Conservation (phyloP, 1,140 invertebrate genomes). For the Papilio xuthus region DNA sequence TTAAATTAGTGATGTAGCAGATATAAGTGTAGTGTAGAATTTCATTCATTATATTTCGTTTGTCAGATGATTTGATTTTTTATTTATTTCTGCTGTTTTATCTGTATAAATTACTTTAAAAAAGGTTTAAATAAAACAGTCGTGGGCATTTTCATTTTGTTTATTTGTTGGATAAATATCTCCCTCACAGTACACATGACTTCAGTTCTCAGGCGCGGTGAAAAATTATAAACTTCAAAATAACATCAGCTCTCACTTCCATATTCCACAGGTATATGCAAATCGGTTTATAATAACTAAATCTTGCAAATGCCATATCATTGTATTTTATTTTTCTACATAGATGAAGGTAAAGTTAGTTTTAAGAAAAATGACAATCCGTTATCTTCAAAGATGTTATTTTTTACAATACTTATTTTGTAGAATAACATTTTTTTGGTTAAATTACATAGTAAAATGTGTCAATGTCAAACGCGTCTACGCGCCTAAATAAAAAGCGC, state of each 20-base stretch:
- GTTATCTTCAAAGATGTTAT: neutral
- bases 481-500: neutral
- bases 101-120: no score
- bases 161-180: conserved; percentile 66
- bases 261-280: no score
- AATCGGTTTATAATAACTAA: no score
- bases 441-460: neutral
- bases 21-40: neutral
- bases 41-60: neutral
- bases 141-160: conserved; percentile 46
- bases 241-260: conserved; percentile 38
- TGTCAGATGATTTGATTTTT: neutral
- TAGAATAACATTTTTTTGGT: neutral
- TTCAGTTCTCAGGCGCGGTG: conserved; percentile 50
- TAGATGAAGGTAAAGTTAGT: neutral
- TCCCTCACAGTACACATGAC: conserved; percentile 55
- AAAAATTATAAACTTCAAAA: conserved; percentile 67
- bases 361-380: neutral
- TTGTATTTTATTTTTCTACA: neutral
- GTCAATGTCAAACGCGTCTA: neutral
- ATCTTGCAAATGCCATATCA: conserved; percentile 25
- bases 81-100: no score
- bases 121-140: conserved; percentile 15
- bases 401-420: neutral
- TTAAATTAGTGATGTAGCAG: neutral